These are phyloP conservation scores for Apus apus DNA, from an alignment of 2,113 vertebrate species.

Conservation along the genomic window DNA sequence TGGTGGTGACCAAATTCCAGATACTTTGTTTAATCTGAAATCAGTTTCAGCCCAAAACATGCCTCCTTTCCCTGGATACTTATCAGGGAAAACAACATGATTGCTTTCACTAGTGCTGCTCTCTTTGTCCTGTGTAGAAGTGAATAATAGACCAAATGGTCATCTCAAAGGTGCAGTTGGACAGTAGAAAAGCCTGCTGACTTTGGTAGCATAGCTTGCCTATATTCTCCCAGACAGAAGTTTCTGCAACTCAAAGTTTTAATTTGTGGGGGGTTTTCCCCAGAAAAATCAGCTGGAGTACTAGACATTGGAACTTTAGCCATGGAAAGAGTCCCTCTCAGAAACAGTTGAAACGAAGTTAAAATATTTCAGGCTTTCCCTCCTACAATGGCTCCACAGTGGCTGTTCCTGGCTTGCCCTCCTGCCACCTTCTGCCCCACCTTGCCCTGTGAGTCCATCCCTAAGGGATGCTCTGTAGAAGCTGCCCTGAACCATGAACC, in stretches of 20 bases:
- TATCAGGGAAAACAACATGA: background rate
- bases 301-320: background rate
- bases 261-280: background rate
- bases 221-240: background rate
- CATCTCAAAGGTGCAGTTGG: background rate
- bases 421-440: background rate
- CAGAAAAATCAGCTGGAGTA: background rate
- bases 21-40: background rate
- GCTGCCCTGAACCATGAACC: rapidly evolving
- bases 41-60: background rate
- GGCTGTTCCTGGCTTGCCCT: background rate
- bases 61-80: background rate
- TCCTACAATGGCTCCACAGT: background rate
- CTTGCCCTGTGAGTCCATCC: background rate
- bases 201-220: background rate
- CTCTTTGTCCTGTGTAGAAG: background rate
- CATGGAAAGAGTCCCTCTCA: background rate
- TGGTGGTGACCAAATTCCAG: background rate
- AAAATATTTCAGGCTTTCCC: background rate
- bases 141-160: background rate
- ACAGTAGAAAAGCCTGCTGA: background rate
- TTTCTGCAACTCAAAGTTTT: background rate
- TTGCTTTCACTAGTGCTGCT: background rate
- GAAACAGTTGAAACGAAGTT: background rate
- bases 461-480: background rate